Evolutionary conservation across 2,113 vertebrate genomes (phyloP), one percentile per base, ranked within the genome.

Genomic region (Trogon surrucura): DNA sequence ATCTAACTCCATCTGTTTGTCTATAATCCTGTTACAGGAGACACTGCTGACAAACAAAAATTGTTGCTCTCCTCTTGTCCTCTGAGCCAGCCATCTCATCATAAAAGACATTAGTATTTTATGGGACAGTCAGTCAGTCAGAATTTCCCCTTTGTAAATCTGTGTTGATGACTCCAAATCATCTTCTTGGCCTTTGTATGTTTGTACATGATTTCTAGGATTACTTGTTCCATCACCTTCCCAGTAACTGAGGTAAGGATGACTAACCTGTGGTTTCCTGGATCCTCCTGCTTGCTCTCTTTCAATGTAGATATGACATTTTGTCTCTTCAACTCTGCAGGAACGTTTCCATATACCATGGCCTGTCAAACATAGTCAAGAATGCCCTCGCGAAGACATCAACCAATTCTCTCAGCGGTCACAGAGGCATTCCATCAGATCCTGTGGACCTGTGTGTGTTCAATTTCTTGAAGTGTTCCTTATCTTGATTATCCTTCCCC

Each of bases 261-360:
- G 32, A 44, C 25, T 44, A 5, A 18, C 11, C 23, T 6, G 5
- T 34, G 8, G 4, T 70, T 74, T 11, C 34, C 21, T 0, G 2
- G 16, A 26, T 85, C 27, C 6, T 45, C 12, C 27, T 65, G 38
- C 62, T 61, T 73, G 26, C 11, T 12, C 30, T 81, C 45, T 48
- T 83, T 60, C 60, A 77, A 18, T 27, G 41, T 2, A 27, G 27
- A 12, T 74, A 9, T n/a, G 5, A 44, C 38, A 32, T 58, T 79
- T 80, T 4, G 8, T 60, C 17, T 71, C 27, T 58, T 86, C 44
- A 15, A 34, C 38, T 79, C 45, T 9, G 3, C n/a, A 75, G 22
- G 20, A 88, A 64, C 10, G 2, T 66, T 16, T 3, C 11, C 45
- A 4, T 61, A 34, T 48, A 5, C 36, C 30, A 34, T 32, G 36